These are phyloP conservation scores for Branchellion lobata DNA, from an alignment of 2,888 invertebrate species.

Conservation along the genomic window DNA sequence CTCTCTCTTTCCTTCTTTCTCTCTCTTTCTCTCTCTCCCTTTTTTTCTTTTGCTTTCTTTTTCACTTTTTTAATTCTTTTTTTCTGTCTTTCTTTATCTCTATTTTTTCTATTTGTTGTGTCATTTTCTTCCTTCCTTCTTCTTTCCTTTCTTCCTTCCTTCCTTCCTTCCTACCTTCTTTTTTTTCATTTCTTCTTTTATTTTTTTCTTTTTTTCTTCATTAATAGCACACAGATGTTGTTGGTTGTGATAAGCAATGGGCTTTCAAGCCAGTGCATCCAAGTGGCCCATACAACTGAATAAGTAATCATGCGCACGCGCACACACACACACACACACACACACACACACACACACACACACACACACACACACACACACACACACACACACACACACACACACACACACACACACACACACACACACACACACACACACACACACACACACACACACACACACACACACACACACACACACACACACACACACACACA, in stretches of 20 bases:
- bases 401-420: slow-evolving; percentile 40
- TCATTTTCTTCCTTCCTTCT: background rate
- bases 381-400: slow-evolving; percentile 42
- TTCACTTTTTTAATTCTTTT: slow-evolving; percentile 7
- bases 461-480: slow-evolving; percentile 39
- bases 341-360: slow-evolving; percentile 30
- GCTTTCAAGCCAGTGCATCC: no score
- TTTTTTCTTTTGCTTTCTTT: slow-evolving; percentile 2
- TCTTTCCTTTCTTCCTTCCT: no score
- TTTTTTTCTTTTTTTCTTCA: no score
- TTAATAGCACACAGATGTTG: no score
- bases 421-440: slow-evolving; percentile 30
- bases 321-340: slow-evolving; percentile 29
- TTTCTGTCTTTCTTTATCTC: slow-evolving; percentile 15
- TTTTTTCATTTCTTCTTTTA: no score
- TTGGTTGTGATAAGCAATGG: no score
- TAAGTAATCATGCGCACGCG: background rate
- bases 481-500: slow-evolving; percentile 31
- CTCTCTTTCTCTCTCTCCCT: background rate
- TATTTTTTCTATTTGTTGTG: background rate
- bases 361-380: slow-evolving; percentile 14
- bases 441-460: slow-evolving; percentile 39
- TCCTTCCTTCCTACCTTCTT: no score
- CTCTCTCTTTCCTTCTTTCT: slow-evolving; percentile 4
- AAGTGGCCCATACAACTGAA: background rate